Percentiles rank a stretch among this genome's conserved stretches.
Evolutionary conservation across 2,797 vertebrate genomes (phyloP).

Genomic region (Poeciliopsis paucimaculata): DNA sequence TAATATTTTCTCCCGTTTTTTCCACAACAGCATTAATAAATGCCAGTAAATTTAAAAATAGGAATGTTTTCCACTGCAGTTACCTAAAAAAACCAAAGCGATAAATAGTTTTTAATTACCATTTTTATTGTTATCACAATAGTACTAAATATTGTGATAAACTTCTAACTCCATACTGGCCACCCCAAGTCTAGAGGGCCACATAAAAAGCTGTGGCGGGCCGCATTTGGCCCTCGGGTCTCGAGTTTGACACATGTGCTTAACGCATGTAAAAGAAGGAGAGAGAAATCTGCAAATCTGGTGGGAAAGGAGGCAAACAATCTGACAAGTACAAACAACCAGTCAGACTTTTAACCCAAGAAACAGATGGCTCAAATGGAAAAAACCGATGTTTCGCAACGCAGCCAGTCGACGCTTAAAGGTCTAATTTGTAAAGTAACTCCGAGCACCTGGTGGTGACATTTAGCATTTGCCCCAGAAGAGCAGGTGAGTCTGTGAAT

Average conservation of each 20-base stretch:
- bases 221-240: too few relatives aligned
- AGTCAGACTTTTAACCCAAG: slow-evolving; percentile 28
- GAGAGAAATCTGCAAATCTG: slow-evolving; percentile 27
- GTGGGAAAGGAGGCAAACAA: slow-evolving; percentile 48
- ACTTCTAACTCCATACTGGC: too few relatives aligned
- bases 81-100: too few relatives aligned
- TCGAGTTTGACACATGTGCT: neutral
- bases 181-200: too few relatives aligned
- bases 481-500: slow-evolving; percentile 43
- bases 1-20: too few relatives aligned
- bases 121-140: too few relatives aligned
- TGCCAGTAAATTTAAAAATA: too few relatives aligned
- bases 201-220: too few relatives aligned
- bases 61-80: too few relatives aligned
- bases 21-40: too few relatives aligned
- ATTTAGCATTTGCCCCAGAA: slow-evolving; percentile 18
- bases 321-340: slow-evolving; percentile 52
- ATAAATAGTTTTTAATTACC: too few relatives aligned
- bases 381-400: slow-evolving; percentile 18
- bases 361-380: slow-evolving; percentile 32
- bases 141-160: too few relatives aligned
- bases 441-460: slow-evolving; percentile 1
- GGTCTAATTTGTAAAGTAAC: slow-evolving; percentile 12
- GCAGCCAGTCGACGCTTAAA: slow-evolving; percentile 20
- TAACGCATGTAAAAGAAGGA: slow-evolving; percentile 14